phyloP scores from a whole-genome alignment of 2,113 vertebrate genomes.

The Istiophorus platypterus region DNA sequence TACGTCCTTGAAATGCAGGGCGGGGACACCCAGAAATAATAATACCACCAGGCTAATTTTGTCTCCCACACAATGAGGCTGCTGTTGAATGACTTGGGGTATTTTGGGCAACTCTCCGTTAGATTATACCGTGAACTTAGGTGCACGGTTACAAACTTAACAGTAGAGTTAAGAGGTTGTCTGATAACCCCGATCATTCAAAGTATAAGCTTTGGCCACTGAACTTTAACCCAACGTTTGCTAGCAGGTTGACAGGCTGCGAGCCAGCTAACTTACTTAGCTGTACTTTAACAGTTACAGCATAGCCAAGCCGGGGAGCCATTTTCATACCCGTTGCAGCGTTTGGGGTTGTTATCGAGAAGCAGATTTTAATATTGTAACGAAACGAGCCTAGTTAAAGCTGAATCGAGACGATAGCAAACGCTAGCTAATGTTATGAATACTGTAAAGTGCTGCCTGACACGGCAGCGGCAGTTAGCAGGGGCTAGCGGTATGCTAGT shows the following conservation, averaged over 20 bases:
- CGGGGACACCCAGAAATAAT: conserved; percentile 67
- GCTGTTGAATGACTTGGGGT: conserved; percentile 53
- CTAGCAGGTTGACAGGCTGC: conserved; percentile 43
- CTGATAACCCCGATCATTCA: not conserved
- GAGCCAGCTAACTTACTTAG: conserved; percentile 23
- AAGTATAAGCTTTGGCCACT: not conserved
- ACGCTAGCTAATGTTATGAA: conserved; percentile 25
- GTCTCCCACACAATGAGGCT: conserved; percentile 66
- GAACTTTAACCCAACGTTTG: conserved; percentile 51
- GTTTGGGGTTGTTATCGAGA: fast-evolving
- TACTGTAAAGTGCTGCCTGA: conserved; percentile 27
- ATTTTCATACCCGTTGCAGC: not conserved
- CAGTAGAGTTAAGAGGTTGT: not conserved
- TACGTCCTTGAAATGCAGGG: conserved; percentile 76
- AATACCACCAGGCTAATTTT: conserved; percentile 60
- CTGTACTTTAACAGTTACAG: not conserved
- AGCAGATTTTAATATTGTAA: fast-evolving
- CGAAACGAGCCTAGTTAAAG: not conserved
- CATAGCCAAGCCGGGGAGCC: no score
- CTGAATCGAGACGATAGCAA: not conserved
- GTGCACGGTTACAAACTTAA: not conserved
- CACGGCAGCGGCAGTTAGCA: conserved; percentile 50
- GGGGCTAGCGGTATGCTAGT: conserved; percentile 27
- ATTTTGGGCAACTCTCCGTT: conserved; percentile 41
- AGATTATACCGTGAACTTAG: conserved; percentile 4